Conservation (phyloP, 2,797 vertebrate species). For the Liparis tanakae region DNA sequence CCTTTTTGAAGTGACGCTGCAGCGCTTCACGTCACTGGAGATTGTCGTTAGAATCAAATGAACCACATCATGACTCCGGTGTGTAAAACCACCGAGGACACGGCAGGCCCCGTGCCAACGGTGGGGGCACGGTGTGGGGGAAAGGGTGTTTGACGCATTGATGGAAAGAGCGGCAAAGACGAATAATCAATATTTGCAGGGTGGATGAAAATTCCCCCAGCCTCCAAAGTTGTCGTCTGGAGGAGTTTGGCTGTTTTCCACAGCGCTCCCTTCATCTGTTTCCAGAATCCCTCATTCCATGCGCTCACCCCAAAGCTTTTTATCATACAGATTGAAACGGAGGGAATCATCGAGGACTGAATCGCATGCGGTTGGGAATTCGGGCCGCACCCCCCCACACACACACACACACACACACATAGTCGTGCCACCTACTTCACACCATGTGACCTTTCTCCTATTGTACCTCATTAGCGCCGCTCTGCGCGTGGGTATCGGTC, state of each 20-base stretch:
- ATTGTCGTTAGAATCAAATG: slow-evolving; percentile 58
- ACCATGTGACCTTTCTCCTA: slow-evolving; percentile 67
- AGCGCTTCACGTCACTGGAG: slow-evolving; percentile 38
- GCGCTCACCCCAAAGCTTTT: slow-evolving; percentile 62
- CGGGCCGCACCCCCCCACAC: slow-evolving; percentile 13
- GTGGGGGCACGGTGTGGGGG: slow-evolving; percentile 11
- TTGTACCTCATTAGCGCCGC: slow-evolving; percentile 67
- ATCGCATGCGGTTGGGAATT: slow-evolving; percentile 45
- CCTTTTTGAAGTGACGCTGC: slow-evolving; percentile 35
- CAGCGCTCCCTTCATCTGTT: slow-evolving; percentile 62
- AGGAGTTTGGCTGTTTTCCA: slow-evolving; percentile 66
- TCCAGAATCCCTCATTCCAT: slow-evolving; percentile 62
- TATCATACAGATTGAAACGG: slow-evolving; percentile 71
- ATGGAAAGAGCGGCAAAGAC: slow-evolving; percentile 68
- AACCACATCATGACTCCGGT: slow-evolving; percentile 67
- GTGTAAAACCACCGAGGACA: slow-evolving; percentile 57
- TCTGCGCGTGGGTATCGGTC: slow-evolving; percentile 48
- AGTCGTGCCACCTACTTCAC: slow-evolving; percentile 39
- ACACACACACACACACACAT: too few relatives aligned
- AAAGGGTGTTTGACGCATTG: slow-evolving; percentile 62
- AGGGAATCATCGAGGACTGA: slow-evolving; percentile 48
- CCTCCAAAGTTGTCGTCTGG: slow-evolving; percentile 65
- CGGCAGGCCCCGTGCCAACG: slow-evolving; percentile 31
- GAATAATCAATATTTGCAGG: slow-evolving; percentile 80
- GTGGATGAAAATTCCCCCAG: slow-evolving; percentile 68